phyloP scores from a whole-genome alignment of 2,113 vertebrate species.

The Pseudorasbora parva region DNA sequence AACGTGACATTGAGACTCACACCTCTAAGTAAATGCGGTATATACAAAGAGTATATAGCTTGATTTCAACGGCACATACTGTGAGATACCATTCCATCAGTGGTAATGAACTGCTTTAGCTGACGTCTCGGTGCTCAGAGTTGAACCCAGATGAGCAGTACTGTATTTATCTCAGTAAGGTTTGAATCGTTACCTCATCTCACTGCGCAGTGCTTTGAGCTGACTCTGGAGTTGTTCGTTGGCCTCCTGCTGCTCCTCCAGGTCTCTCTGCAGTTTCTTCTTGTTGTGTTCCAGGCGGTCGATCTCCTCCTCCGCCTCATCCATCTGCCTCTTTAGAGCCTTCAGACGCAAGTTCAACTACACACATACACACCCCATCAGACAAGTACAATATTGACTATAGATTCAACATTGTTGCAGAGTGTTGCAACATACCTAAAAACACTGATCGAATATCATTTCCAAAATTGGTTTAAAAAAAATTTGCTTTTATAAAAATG shows the following conservation, averaged over 20 bases:
- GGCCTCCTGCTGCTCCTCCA: constrained; percentile 91
- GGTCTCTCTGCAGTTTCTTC: constrained; percentile 94
- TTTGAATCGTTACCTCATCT: constrained; percentile 80
- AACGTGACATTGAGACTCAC: too few relatives aligned
- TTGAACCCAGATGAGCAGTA: constrained; percentile 11
- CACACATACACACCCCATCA: constrained; percentile 3
- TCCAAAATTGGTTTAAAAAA: not conserved
- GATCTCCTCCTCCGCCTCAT: constrained; percentile 95
- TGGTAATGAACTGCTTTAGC: not conserved
- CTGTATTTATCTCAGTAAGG: not conserved
- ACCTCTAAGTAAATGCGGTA: too few relatives aligned
- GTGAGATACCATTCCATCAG: not conserved
- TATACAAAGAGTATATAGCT: not conserved
- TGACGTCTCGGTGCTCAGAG: not conserved
- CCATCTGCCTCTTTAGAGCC: constrained; percentile 94
- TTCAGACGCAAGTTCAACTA: constrained; percentile 94
- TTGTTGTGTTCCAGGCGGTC: constrained; percentile 90
- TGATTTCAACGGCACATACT: constrained; percentile 2
- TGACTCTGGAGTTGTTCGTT: constrained; percentile 93
- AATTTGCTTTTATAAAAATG: too few relatives aligned
- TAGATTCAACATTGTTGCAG: not conserved
- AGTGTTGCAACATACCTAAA: not conserved
- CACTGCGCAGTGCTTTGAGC: constrained; percentile 83
- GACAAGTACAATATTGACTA: not conserved
- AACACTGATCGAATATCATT: not conserved